Evolutionary conservation across 2,113 vertebrate species (phyloP), one percentile per base, ranked within the genome.

Genomic region (Oxyruncus cristatus): DNA sequence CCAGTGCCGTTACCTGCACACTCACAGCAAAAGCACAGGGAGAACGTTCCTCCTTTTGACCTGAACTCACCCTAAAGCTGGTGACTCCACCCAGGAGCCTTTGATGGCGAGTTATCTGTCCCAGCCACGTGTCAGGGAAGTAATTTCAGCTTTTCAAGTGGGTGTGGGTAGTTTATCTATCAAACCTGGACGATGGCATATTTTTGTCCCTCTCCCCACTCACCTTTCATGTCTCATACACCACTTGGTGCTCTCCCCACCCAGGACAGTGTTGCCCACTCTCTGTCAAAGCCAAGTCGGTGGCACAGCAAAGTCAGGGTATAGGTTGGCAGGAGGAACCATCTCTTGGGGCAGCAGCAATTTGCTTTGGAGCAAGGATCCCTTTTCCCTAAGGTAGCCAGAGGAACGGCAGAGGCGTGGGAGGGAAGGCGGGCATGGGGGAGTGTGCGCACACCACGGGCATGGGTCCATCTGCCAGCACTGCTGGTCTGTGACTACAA

Each of bases 401-500:
- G 71, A 14, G 49, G 53, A 81, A 85, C 28, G 73, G 67, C 14
- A 12, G 74, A 49, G 63, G 62, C 55, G 82, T 56, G 71, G 44
- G 44, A 18, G 44, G 44, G 44, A 46, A 46, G 44, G 44, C 4
- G 19, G 44, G 44, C 44, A 46, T 19, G 44, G 44, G 19, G 44
- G 19, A 46, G 44, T 9, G 42, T n/a, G 47, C 28, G 50, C 14
- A 18, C 41, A 20, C 35, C 46, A 3, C 15, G 1, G 67, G 85
- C 46, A 83, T 15, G 1, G 74, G 5, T 7, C 52, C 58, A 28
- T 63, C 85, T 93, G 96, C 97, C 97, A 98, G 84, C 95, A 92
- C 95, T 82, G 56, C 67, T 92, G 47, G 94, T 95, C 94, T 79
- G 80, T 94, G 92, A 97, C 96, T 94, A 71, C 88, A 96, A 88